Base-by-base conservation (phyloP, 2,113 vertebrate genomes). In the Proteles cristata region DNA sequence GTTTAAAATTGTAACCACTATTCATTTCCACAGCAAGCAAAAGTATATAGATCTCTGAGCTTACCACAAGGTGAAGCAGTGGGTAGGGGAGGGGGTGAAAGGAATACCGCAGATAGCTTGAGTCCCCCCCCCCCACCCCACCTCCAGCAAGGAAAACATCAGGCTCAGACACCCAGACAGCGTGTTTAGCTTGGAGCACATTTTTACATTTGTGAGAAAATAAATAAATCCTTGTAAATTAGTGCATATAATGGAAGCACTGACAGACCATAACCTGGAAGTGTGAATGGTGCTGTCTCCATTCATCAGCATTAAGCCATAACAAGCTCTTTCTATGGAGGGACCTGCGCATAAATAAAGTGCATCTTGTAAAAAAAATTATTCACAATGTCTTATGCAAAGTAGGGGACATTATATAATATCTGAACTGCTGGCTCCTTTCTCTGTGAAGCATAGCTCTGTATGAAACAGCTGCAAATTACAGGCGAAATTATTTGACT, bases 201-300 rank as follows among this genome's bases (percentile, higher is more conserved):
- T 94, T 95, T 97, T 84, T 96, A 90, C 87, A 81, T 96, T 96
- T 97, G 96, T 90, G 90, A 97, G 96, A 97, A 98, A 97, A 97
- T 96, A 98, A 98, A 97, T 97, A 97, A 97, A 96, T 97, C 93
- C 89, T 96, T 97, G 80, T 96, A 97, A 98, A 97, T 96, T 96
- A 97, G 93, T 93, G 73, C 90, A 71, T 85, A 90, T 93, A 97
- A 97, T 92, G 93, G 96, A 98, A 97, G 83, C 69, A 88, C 87
- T 94, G 90, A 84, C 94, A 97, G 95, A 93, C 58, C 83, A 96
- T 96, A 97, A 96, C 89, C 92, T 98, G 90, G 35, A 93, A 94
- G 94, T 97, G 95, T 97, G 96, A 97, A 97, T 90, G 81, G 90
- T 88, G 66, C 93, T 96, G 92, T 96, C 97, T 97, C 92, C 92